A percentile compares a stretch with the other conserved stretches of the same genome.
Conservation (phyloP, 2,888 invertebrate species). For the Drosophila melanosoma region DNA sequence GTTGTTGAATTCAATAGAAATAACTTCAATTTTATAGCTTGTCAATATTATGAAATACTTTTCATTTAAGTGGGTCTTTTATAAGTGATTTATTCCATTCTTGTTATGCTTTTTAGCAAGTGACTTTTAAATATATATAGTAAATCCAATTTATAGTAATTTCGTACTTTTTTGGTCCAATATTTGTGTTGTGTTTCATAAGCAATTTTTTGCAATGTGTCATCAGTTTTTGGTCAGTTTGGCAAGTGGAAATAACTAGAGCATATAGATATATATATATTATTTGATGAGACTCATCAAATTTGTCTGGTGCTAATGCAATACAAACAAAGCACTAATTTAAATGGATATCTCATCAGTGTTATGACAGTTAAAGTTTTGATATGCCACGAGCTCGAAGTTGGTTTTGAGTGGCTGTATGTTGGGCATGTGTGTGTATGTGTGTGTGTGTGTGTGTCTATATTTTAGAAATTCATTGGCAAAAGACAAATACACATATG, state of each 20-base stretch:
- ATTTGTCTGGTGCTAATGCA: slow-evolving; percentile 74
- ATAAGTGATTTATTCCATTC: neutral
- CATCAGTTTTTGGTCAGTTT: slow-evolving; percentile 34
- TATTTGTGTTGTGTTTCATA: slow-evolving; percentile 6
- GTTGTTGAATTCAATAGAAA: slow-evolving; percentile 8
- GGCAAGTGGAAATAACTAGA: slow-evolving; percentile 14
- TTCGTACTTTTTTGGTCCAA: slow-evolving; percentile 12
- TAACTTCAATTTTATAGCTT: neutral
- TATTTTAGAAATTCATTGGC: slow-evolving; percentile 73
- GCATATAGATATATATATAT: neutral
- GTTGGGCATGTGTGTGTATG: neutral
- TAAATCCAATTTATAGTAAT: neutral
- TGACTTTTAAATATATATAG: neutral
- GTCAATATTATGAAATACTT: neutral
- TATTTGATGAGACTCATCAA: slow-evolving; percentile 37
- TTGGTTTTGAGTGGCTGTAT: slow-evolving; percentile 2
- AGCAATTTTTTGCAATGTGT: slow-evolving; percentile 21
- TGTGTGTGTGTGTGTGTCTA: slow-evolving; percentile 18
- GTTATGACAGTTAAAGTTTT: slow-evolving; percentile 79
- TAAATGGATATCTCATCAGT: slow-evolving; percentile 71
- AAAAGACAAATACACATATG: slow-evolving; percentile 75
- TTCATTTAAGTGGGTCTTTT: neutral
- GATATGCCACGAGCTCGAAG: slow-evolving; percentile 36
- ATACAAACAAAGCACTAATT: slow-evolving; percentile 74
- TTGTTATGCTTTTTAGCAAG: neutral